Percentiles rank a stretch among this genome's conserved stretches.
Conservation (phyloP, 2,888 invertebrate genomes). For the Pemphredon lugubris region DNA sequence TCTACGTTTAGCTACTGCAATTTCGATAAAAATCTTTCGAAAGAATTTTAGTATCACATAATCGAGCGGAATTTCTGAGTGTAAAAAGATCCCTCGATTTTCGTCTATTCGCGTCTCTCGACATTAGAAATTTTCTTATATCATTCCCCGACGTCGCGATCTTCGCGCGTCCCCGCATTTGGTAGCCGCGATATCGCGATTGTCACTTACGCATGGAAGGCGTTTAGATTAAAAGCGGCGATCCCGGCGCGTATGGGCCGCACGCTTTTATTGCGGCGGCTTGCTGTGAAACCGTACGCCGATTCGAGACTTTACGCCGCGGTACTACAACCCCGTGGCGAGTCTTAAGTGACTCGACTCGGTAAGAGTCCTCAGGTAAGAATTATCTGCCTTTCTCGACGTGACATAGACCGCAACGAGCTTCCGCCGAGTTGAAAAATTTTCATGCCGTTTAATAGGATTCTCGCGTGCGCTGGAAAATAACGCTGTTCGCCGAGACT, state of each 20-base stretch:
- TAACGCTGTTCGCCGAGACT: slow-evolving; percentile 34
- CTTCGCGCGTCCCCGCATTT: too few species aligned
- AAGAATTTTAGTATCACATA: too few species aligned
- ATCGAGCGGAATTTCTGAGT: too few species aligned
- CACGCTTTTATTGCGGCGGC: slow-evolving; percentile 56
- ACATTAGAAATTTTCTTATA: too few species aligned
- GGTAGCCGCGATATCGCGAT: slow-evolving; percentile 37
- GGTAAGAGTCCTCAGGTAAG: slow-evolving; percentile 37
- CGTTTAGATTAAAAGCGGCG: slow-evolving; percentile 60
- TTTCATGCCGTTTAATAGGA: slow-evolving; percentile 27
- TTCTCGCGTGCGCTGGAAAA: slow-evolving; percentile 6
- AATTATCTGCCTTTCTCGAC: slow-evolving; percentile 39
- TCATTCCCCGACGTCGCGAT: too few species aligned
- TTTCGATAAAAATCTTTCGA: too few species aligned
- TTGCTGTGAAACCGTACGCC: slow-evolving; percentile 65
- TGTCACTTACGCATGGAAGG: slow-evolving; percentile 49
- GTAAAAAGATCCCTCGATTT: too few species aligned
- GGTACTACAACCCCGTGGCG: slow-evolving; percentile 55
- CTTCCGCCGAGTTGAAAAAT: slow-evolving; percentile 13
- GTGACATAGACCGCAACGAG: slow-evolving; percentile 14
- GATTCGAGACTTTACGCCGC: slow-evolving; percentile 48
- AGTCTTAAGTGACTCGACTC: slow-evolving; percentile 48
- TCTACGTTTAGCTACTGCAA: too few species aligned
- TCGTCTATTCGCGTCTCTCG: too few species aligned
- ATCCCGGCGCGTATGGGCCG: slow-evolving; percentile 38